These are phyloP conservation scores for Ceratina japonica DNA, from an alignment of 1,140 invertebrate species.

Conservation along the genomic window DNA sequence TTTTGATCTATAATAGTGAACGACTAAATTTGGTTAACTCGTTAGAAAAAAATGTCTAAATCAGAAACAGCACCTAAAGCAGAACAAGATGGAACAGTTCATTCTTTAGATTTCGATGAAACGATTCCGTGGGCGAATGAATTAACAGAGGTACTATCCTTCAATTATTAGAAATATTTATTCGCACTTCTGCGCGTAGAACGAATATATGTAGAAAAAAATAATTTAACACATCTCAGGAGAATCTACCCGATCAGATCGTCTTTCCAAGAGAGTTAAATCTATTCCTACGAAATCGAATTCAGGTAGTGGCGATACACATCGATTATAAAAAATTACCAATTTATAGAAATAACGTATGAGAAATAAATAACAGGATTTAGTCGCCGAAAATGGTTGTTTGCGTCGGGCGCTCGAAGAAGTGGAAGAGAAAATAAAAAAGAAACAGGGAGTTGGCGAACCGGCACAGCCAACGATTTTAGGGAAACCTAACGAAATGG, in stretches of 20 bases:
- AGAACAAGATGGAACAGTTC: neutral
- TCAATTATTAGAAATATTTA: neutral
- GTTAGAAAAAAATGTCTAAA: slow-evolving; percentile 14
- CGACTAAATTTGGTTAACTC: neutral
- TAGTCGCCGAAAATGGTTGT: slow-evolving; percentile 72
- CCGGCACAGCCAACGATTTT: neutral
- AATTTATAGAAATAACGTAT: neutral
- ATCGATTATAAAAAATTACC: no score
- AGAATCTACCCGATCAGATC: slow-evolving; percentile 56
- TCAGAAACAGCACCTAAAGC: neutral
- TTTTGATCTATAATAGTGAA: neutral
- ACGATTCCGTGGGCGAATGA: slow-evolving; percentile 31
- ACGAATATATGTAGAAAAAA: slow-evolving; percentile 1
- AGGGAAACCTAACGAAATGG: slow-evolving; percentile 57
- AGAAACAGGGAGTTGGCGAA: neutral
- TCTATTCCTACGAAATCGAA: slow-evolving; percentile 66
- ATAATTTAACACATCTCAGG: slow-evolving; percentile 25
- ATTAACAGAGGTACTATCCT: slow-evolving; percentile 22
- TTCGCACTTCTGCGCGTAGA: neutral
- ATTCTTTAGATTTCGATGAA: slow-evolving; percentile 46
- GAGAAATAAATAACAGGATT: slow-evolving; percentile 64
- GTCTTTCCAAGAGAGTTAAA: slow-evolving; percentile 72
- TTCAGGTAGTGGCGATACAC: slow-evolving; percentile 61
- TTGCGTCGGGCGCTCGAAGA: slow-evolving; percentile 62
- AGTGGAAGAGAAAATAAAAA: slow-evolving; percentile 48